Conservation (phyloP, 2,888 invertebrate genomes). For the Leptinotarsa juncta region DNA sequence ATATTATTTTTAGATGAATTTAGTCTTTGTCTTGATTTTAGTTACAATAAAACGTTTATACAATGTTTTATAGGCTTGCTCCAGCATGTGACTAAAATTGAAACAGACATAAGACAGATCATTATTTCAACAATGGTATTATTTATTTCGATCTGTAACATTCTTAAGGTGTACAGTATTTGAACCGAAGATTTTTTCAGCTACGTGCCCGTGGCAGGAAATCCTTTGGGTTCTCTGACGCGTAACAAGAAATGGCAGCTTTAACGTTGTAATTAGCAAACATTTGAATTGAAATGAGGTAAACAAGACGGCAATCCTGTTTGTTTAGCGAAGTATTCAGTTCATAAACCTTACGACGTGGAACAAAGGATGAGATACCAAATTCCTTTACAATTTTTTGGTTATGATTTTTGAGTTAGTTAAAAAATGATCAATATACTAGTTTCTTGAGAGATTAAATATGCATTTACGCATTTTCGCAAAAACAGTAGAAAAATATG, state of each 20-base stretch:
- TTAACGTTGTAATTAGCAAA: conserved; percentile 9
- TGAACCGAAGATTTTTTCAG: neutral
- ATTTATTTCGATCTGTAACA: neutral
- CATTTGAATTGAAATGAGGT: conserved; percentile 18
- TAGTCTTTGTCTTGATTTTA: too few relatives aligned
- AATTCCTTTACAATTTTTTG: neutral
- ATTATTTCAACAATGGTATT: too few relatives aligned
- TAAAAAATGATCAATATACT: neutral
- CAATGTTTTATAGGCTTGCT: too few relatives aligned
- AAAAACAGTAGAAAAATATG: too few relatives aligned
- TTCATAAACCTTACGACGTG: conserved; percentile 5
- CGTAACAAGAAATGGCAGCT: conserved; percentile 17
- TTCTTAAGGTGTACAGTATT: neutral
- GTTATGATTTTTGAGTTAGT: neutral
- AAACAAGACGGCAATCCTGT: neutral
- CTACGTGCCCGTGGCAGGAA: neutral
- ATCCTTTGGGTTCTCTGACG: conserved; percentile 16
- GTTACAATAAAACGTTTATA: too few relatives aligned
- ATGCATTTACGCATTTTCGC: too few relatives aligned
- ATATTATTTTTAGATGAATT: too few relatives aligned
- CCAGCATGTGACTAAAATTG: too few relatives aligned
- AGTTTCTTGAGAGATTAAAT: too few relatives aligned
- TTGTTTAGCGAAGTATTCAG: conserved; percentile 12
- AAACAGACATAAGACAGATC: too few relatives aligned
- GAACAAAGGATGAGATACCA: conserved; percentile 6